These are phyloP conservation scores for Eulemur rufifrons DNA, from an alignment of 2,113 vertebrate genomes.

Conservation along the genomic window DNA sequence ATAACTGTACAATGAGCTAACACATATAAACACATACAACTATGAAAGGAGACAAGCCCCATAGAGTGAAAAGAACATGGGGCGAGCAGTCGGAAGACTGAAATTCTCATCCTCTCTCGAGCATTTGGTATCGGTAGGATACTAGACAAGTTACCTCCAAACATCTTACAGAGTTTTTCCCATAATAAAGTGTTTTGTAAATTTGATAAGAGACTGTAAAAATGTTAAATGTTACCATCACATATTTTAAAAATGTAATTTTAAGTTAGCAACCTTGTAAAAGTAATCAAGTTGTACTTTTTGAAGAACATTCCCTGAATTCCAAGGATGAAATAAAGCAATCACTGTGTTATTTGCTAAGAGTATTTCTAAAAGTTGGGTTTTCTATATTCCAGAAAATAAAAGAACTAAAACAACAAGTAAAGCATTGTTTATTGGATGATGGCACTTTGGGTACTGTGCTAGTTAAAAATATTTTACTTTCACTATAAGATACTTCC, in stretches of 20 bases:
- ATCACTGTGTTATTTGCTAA: not conserved
- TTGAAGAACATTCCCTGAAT: conserved; percentile 18
- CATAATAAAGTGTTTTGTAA: not conserved
- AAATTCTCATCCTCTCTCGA: not conserved
- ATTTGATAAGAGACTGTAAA: not conserved
- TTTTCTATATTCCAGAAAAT: conserved; percentile 54
- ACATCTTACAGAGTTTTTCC: not conserved
- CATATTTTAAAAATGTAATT: conserved; percentile 8
- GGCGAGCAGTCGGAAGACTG: not conserved
- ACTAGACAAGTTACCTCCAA: not conserved
- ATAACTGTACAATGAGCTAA: not conserved
- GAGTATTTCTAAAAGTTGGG: conserved; percentile 5
- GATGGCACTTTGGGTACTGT: not conserved
- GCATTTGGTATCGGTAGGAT: too few relatives aligned
- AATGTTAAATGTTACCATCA: not conserved
- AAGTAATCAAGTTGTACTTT: conserved; percentile 13
- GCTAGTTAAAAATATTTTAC: not conserved
- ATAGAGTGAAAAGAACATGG: not conserved
- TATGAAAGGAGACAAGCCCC: not conserved
- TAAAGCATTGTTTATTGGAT: not conserved
- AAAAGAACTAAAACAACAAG: conserved; percentile 54
- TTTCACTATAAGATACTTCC: not conserved
- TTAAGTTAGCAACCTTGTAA: not conserved
- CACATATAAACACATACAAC: not conserved
- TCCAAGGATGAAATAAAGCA: conserved; percentile 49